These are phyloP conservation scores for Mycteria americana DNA, from an alignment of 2,797 vertebrate species.

Conservation along the genomic window DNA sequence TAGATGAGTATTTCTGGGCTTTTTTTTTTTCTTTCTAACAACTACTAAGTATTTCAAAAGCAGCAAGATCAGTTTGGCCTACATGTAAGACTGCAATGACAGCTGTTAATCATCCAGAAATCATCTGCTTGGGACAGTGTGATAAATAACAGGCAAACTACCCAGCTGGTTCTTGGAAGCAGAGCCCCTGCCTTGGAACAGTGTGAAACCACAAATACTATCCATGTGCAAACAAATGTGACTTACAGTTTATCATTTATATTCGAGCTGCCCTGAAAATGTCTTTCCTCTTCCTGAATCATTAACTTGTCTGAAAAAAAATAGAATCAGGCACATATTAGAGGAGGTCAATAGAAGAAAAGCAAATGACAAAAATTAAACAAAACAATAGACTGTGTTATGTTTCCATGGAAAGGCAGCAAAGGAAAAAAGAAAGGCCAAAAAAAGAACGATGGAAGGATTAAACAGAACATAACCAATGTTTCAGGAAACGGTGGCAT, in stretches of 20 bases:
- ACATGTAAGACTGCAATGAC: neutral
- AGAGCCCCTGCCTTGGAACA: slow-evolving; percentile 41
- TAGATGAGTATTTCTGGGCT: neutral
- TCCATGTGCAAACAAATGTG: slow-evolving; percentile 50
- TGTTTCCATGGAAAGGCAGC: slow-evolving; percentile 61
- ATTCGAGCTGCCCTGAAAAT: slow-evolving; percentile 5
- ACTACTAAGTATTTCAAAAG: neutral
- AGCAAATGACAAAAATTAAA: slow-evolving; percentile 59
- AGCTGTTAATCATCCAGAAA: slow-evolving; percentile 23
- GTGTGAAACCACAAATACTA: slow-evolving; percentile 31
- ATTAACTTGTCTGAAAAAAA: slow-evolving; percentile 56
- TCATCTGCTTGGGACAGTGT: slow-evolving; percentile 30
- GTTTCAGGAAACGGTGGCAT: neutral
- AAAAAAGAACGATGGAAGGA: neutral
- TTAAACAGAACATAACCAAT: slow-evolving; percentile 8
- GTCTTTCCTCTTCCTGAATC: slow-evolving; percentile 48
- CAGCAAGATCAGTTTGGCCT: neutral
- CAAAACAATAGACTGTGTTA: slow-evolving; percentile 58
- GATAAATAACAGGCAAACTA: slow-evolving; percentile 41
- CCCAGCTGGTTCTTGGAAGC: slow-evolving; percentile 35
- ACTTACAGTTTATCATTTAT: slow-evolving; percentile 57
- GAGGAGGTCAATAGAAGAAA: slow-evolving; percentile 52
- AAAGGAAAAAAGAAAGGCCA: slow-evolving; percentile 8
- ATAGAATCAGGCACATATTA: slow-evolving; percentile 56
- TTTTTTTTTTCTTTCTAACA: neutral